phyloP scores from a whole-genome alignment of 2,888 invertebrate genomes.

The Noctua janthina region DNA sequence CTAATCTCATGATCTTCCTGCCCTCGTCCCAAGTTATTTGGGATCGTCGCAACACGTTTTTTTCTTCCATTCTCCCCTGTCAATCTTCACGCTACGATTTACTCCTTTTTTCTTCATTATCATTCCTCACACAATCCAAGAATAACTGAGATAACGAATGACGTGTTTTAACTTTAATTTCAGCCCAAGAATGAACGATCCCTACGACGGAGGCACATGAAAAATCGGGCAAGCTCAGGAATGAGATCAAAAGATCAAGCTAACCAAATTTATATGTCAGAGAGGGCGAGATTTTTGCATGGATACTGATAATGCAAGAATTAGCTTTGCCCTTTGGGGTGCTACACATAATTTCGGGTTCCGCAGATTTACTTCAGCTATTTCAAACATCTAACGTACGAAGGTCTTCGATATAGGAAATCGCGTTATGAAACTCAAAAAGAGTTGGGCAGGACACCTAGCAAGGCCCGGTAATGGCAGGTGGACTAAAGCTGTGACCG shows the following conservation, averaged over 20 bases:
- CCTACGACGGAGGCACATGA: slow-evolving; percentile 66
- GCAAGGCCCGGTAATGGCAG: too few species aligned
- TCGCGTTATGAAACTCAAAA: too few species aligned
- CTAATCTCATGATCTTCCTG: too few species aligned
- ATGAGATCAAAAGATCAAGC: slow-evolving; percentile 67
- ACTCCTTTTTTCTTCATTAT: too few species aligned
- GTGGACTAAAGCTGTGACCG: too few species aligned
- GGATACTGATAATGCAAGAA: slow-evolving; percentile 69
- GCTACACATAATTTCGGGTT: not conserved
- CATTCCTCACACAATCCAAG: too few species aligned
- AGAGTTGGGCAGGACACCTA: too few species aligned
- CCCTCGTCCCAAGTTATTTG: too few species aligned
- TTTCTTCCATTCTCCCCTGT: too few species aligned
- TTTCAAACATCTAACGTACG: not conserved
- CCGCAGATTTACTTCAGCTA: not conserved
- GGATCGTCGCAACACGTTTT: too few species aligned
- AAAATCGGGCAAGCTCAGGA: slow-evolving; percentile 48
- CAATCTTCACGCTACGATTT: too few species aligned
- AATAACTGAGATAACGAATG: not conserved
- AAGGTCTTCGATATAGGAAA: too few species aligned
- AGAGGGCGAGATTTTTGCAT: slow-evolving; percentile 76
- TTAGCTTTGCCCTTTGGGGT: not conserved
- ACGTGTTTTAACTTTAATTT: slow-evolving; percentile 44
- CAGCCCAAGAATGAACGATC: slow-evolving; percentile 66
- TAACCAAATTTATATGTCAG: slow-evolving; percentile 73